phyloP scores from a whole-genome alignment of 1,140 invertebrate species.

The Anastrepha obliqua region DNA sequence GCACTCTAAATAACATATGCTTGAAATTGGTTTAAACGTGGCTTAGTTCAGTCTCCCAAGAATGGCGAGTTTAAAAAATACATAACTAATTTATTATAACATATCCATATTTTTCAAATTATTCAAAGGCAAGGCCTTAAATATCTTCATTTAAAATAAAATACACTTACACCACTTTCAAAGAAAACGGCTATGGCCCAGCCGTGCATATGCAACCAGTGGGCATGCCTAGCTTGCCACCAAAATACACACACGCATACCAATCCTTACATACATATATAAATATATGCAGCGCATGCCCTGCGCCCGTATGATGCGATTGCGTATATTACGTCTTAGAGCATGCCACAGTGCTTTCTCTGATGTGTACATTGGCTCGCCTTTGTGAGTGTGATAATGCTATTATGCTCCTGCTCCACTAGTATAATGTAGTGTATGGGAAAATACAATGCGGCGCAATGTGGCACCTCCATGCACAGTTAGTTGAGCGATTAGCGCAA shows the following conservation, averaged over 20 bases:
- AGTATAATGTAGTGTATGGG: too few relatives aligned
- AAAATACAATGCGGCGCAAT: not conserved
- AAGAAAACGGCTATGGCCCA: not conserved
- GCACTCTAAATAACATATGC: too few relatives aligned
- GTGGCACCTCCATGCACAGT: constrained; percentile 18
- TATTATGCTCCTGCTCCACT: not conserved
- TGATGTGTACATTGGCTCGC: not conserved
- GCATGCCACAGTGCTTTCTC: not conserved
- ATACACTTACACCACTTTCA: too few relatives aligned
- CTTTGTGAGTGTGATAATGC: not conserved
- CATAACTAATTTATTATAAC: too few relatives aligned
- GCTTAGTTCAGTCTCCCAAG: too few relatives aligned
- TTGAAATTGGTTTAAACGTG: too few relatives aligned
- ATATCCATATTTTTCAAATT: too few relatives aligned
- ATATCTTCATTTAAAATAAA: not conserved
- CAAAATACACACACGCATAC: not conserved
- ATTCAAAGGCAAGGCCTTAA: too few relatives aligned
- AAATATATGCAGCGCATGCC: not conserved
- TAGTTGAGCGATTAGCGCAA: not conserved
- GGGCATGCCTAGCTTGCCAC: not conserved
- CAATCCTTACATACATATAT: not conserved
- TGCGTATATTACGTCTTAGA: constrained; percentile 17
- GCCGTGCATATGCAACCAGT: not conserved
- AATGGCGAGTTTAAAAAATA: too few relatives aligned
- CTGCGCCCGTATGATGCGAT: constrained; percentile 7